A percentile compares a stretch with the other conserved stretches of the same genome.
Conservation (phyloP, 2,888 invertebrate species). For the Ophioninae sp. region DNA sequence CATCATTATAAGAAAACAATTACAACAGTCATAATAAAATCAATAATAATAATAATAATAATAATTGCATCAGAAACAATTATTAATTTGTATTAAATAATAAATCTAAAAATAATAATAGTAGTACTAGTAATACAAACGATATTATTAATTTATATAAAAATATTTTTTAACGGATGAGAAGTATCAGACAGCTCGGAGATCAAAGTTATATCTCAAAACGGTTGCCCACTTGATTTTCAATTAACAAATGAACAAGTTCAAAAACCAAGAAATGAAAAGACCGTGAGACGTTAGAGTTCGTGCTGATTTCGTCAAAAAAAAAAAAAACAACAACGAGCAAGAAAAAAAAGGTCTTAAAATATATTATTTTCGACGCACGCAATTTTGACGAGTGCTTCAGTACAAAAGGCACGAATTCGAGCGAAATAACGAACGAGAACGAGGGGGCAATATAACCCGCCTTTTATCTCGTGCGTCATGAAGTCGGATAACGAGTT, state of each 20-base stretch:
- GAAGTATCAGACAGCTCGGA: neutral
- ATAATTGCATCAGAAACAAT: too few relatives aligned
- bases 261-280: neutral
- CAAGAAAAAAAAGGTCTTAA: neutral
- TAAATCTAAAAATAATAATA: too few relatives aligned
- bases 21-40: too few relatives aligned
- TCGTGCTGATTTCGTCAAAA: neutral
- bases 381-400: neutral
- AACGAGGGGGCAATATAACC: constrained; percentile 62
- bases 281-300: neutral
- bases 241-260: neutral
- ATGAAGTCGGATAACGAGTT: constrained; percentile 74
- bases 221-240: neutral
- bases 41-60: too few relatives aligned
- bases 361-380: neutral
- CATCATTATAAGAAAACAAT: too few relatives aligned
- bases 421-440: constrained; percentile 67
- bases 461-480: constrained; percentile 63
- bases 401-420: constrained; percentile 21
- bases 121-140: neutral
- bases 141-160: neutral
- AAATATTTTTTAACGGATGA: neutral
- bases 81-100: neutral
- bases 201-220: neutral
- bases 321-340: neutral